These are phyloP conservation scores for Pyrrhia umbra DNA, from an alignment of 2,888 invertebrate genomes.

Conservation along the genomic window DNA sequence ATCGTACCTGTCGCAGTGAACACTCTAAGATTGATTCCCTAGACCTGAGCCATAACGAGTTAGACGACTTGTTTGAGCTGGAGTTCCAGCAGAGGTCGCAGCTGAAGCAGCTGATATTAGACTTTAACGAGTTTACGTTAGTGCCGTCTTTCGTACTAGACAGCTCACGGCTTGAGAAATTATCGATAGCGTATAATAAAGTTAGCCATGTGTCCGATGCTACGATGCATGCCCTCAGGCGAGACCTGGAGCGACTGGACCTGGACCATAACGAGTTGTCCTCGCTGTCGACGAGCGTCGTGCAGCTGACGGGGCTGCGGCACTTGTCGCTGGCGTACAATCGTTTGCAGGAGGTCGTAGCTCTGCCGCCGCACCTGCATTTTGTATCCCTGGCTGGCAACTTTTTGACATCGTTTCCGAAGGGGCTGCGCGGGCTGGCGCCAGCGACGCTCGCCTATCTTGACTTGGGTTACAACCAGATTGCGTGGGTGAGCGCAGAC, in stretches of 20 bases:
- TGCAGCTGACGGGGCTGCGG: constrained; percentile 90
- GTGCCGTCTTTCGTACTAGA: constrained; percentile 92
- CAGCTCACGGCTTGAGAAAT: constrained; percentile 92
- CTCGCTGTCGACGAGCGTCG: constrained; percentile 91
- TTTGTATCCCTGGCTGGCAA: constrained; percentile 94
- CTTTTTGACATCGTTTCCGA: constrained; percentile 92
- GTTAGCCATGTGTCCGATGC: constrained; percentile 91
- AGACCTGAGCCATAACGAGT: constrained; percentile 94
- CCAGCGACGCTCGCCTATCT: constrained; percentile 91
- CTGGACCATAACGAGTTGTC: constrained; percentile 93
- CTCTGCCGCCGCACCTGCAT: constrained; percentile 91
- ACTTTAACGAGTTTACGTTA: constrained; percentile 92
- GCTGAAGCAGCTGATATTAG: constrained; percentile 93
- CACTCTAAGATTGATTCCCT: constrained; percentile 92
- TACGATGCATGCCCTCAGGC: constrained; percentile 92
- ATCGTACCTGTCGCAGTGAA: constrained; percentile 73
- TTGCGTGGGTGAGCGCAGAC: constrained; percentile 91
- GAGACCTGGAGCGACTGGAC: constrained; percentile 93
- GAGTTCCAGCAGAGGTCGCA: constrained; percentile 92
- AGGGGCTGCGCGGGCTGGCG: constrained; percentile 90
- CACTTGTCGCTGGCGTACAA: constrained; percentile 95
- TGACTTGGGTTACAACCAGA: constrained; percentile 95
- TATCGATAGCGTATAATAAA: constrained; percentile 94
- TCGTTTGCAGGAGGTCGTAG: constrained; percentile 87
- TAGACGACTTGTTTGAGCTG: constrained; percentile 91